Base-by-base conservation (phyloP, 1,140 invertebrate genomes). In the Sinonovacula constricta region DNA sequence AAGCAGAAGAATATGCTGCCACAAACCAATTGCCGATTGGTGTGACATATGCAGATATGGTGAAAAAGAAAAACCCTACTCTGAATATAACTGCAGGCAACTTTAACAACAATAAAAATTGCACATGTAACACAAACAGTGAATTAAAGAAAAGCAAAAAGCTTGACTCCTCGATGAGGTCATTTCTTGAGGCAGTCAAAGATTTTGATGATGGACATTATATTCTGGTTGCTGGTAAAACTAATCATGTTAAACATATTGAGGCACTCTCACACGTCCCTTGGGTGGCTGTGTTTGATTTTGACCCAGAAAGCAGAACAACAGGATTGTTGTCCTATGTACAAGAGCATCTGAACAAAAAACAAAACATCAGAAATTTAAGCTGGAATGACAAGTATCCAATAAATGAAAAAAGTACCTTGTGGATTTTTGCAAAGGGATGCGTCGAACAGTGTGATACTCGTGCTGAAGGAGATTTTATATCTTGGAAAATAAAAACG, bases 241-340 rank as follows among this genome's bases (percentile, higher is more conserved):
- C 33, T 15, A 63, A 22, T 26, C 30, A 2, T 5, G n/a, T 68
- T 30, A 26, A 18, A 0, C 31, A 60, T 28, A 45, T 78, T 31
- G 81, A 82, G 1, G 71, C 72, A 57, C 54, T 86, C 33, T 66
- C 80, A 12, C 30, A 59, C 3, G 74, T 82, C 24, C 76, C 80
- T n/a, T 86, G 83, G 83, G 69, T 83, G 24, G 75, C 71, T 7
- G 83, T 86, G 4, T 85, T 78, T 60, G 83, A 86, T 53, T 81
- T 86, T 69, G 85, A 86, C 56, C 26, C 54, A 18, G 34, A 69
- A 0, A 81, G 83, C 18, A 76, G 80, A 60, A 54, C 76, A 7
- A 57, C 30, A 3, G 85, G 85, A 12, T 33, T 85, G 7, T 68
- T 83, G 14, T 63, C 60, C 15, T 36, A 31, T 0, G 33, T 83